Evolutionary conservation across 2,113 vertebrate species (phyloP).

Genomic region (Pao palembangensis): DNA sequence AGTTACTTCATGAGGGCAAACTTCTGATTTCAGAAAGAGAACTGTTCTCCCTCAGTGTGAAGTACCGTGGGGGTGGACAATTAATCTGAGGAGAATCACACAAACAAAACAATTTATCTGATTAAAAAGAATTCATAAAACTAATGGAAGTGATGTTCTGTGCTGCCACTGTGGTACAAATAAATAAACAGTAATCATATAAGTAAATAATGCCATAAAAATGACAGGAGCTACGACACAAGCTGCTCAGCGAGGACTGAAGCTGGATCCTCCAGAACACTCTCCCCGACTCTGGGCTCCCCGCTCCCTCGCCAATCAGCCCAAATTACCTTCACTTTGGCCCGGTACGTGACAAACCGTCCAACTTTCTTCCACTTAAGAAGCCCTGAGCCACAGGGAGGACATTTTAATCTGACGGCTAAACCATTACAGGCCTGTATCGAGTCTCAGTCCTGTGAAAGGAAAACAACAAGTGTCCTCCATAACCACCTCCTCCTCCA

Average conservation of each 20-base stretch:
- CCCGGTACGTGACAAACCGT: conserved; percentile 17
- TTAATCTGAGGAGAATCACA: background rate
- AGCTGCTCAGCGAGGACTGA: background rate
- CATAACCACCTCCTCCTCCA: background rate
- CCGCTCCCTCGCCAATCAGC: conserved; percentile 8
- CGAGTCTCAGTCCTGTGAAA: conserved; percentile 19
- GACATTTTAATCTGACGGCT: conserved; percentile 38
- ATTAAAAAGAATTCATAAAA: too few species aligned
- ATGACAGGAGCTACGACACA: too few species aligned
- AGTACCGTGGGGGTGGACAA: background rate
- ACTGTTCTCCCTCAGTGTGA: background rate
- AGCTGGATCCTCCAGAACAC: background rate
- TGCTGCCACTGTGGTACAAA: too few species aligned
- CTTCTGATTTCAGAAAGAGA: background rate
- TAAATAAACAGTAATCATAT: too few species aligned
- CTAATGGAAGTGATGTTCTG: too few species aligned
- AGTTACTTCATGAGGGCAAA: background rate
- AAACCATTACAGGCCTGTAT: conserved; percentile 23
- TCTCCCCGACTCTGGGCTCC: background rate
- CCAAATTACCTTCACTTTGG: conserved; percentile 12
- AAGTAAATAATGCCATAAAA: too few species aligned
- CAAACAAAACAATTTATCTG: background rate
- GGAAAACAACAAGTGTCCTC: conserved; percentile 42
- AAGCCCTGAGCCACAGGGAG: conserved; percentile 16
- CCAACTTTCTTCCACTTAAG: conserved; percentile 5